Evolutionary conservation across 2,888 invertebrate genomes (phyloP).

Genomic region (Agriopis aurantiaria): DNA sequence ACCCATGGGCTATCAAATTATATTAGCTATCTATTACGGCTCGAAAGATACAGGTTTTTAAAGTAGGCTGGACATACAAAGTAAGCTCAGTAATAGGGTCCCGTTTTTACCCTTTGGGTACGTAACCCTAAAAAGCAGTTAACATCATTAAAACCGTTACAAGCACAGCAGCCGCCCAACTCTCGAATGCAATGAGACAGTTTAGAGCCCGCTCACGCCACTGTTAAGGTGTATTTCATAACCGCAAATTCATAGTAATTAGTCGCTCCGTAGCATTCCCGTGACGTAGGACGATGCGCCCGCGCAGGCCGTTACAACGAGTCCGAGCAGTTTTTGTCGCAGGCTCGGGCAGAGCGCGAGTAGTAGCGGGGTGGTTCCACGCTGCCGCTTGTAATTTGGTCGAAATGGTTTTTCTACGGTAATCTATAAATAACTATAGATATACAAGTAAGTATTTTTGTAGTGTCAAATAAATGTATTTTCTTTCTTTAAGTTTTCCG

Average conservation of each 20-base stretch:
- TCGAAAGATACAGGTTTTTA: too few relatives aligned
- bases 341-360: slow-evolving; percentile 37
- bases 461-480: too few relatives aligned
- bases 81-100: too few relatives aligned
- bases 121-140: neutral
- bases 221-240: slow-evolving; percentile 35
- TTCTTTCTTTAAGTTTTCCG: too few relatives aligned
- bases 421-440: too few relatives aligned
- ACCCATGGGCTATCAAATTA: too few relatives aligned
- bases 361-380: slow-evolving; percentile 2
- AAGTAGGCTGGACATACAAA: too few relatives aligned
- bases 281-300: slow-evolving; percentile 48
- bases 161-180: neutral
- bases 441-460: too few relatives aligned
- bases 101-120: too few relatives aligned
- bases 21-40: too few relatives aligned
- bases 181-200: slow-evolving; percentile 20
- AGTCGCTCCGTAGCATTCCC: slow-evolving; percentile 41
- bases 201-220: slow-evolving; percentile 27
- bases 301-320: slow-evolving; percentile 71
- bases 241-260: slow-evolving; percentile 37
- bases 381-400: neutral
- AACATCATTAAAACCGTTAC: neutral
- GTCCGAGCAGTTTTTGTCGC: slow-evolving; percentile 74
- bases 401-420: neutral